A percentile compares a stretch with the other conserved stretches of the same genome.
These are phyloP conservation scores for Benitochromis conjunctus DNA, from an alignment of 2,113 vertebrate species.

Conservation along the genomic window DNA sequence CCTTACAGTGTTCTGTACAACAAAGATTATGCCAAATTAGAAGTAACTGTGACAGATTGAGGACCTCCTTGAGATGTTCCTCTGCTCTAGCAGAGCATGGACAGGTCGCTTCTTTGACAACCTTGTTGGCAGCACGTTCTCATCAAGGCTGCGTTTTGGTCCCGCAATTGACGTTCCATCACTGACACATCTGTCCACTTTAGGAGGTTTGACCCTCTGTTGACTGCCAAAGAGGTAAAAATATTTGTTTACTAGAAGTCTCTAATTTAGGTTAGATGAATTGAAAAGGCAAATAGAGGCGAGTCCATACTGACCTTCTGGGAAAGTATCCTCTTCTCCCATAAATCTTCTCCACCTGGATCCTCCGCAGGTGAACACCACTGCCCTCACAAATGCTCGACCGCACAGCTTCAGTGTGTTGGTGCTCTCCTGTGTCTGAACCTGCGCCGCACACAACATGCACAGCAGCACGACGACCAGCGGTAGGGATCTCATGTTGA, in stretches of 20 bases:
- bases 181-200: background rate
- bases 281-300: background rate
- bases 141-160: slow-evolving; percentile 43
- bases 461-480: slow-evolving; percentile 50
- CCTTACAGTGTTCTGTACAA: background rate
- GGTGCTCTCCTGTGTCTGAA: slow-evolving; percentile 5
- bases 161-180: slow-evolving; percentile 10
- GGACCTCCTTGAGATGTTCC: background rate
- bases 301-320: slow-evolving; percentile 56
- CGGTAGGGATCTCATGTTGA: slow-evolving; percentile 53
- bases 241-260: background rate
- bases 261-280: background rate
- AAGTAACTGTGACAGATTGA: background rate
- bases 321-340: slow-evolving; percentile 6
- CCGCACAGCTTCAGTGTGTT: slow-evolving; percentile 77
- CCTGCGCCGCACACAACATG: slow-evolving; percentile 1
- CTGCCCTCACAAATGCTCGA: slow-evolving; percentile 75
- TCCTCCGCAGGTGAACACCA: slow-evolving; percentile 84
- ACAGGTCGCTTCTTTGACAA: slow-evolving; percentile 68
- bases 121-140: slow-evolving; percentile 64
- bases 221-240: slow-evolving; percentile 32
- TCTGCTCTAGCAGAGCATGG: slow-evolving; percentile 58
- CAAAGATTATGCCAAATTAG: background rate
- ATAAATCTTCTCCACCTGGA: slow-evolving; percentile 80
- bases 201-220: background rate